These are phyloP conservation scores for Stomorhina lunata DNA, from an alignment of 2,888 invertebrate species.

Conservation along the genomic window DNA sequence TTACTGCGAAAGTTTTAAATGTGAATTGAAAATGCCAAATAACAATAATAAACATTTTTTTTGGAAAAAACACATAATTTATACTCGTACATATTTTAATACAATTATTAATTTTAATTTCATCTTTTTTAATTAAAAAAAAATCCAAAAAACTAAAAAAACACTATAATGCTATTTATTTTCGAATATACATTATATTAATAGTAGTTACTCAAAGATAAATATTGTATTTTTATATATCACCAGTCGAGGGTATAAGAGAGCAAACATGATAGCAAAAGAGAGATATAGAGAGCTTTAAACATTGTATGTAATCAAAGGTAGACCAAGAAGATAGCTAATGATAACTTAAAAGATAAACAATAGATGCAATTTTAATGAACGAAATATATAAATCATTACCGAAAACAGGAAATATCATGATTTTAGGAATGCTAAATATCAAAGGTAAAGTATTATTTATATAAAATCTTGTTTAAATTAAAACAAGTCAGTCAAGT, in stretches of 20 bases:
- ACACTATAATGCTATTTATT: conserved; percentile 38
- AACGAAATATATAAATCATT: too few species aligned
- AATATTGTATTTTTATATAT: neutral
- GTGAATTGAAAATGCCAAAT: conserved; percentile 52
- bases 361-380: too few species aligned
- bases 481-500: too few species aligned
- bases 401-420: too few species aligned
- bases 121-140: conserved; percentile 59
- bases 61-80: conserved; percentile 53
- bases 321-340: neutral
- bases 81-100: conserved; percentile 60
- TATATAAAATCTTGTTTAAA: too few species aligned
- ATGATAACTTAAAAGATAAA: neutral
- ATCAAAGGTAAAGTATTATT: too few species aligned
- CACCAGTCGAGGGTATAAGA: neutral
- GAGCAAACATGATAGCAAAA: neutral
- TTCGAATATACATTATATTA: conserved; percentile 19
- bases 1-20: conserved; percentile 43
- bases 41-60: conserved; percentile 60
- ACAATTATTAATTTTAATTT: conserved; percentile 61
- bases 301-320: neutral
- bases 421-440: too few species aligned
- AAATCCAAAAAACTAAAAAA: conserved; percentile 53
- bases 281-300: neutral
- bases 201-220: conserved; percentile 6